Evolutionary conservation across 2,797 vertebrate species (phyloP).

Genomic region (Loriculus beryllinus): DNA sequence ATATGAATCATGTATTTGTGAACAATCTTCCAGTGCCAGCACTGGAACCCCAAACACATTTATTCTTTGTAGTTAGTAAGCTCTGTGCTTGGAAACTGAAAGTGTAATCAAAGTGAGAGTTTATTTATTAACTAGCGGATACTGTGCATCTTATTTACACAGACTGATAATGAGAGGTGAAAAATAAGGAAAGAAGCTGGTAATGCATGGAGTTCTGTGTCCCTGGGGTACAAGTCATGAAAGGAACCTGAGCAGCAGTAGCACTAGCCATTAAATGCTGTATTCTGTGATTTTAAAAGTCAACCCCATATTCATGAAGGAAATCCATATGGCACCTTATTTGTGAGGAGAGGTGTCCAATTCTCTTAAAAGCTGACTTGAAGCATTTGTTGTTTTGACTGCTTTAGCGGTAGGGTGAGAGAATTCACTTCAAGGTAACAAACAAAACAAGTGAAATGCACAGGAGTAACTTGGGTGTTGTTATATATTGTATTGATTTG

Average conservation of each 20-base stretch:
- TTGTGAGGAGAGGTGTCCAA: background rate
- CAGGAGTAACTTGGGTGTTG: background rate
- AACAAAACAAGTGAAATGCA: background rate
- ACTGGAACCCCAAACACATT: constrained; percentile 6
- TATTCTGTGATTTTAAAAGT: constrained; percentile 28
- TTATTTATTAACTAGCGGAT: constrained; percentile 26
- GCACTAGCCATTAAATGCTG: background rate
- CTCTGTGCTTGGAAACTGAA: constrained; percentile 41
- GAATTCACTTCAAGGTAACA: background rate
- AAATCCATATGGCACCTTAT: constrained; percentile 14
- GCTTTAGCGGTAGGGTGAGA: background rate
- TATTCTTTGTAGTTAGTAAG: background rate
- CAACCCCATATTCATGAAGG: constrained; percentile 19
- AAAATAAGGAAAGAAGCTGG: background rate
- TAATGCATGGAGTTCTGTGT: background rate
- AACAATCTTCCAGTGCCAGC: constrained; percentile 62
- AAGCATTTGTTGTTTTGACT: constrained; percentile 16
- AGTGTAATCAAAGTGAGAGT: constrained; percentile 45
- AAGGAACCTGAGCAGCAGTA: constrained; percentile 1
- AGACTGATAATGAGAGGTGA: background rate
- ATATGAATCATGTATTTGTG: constrained; percentile 70
- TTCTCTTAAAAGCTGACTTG: background rate
- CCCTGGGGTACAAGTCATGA: background rate
- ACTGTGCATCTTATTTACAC: constrained; percentile 28
- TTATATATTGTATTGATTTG: background rate